Evolutionary conservation across 2,797 vertebrate species (phyloP).

Genomic region (Fratercula arctica): DNA sequence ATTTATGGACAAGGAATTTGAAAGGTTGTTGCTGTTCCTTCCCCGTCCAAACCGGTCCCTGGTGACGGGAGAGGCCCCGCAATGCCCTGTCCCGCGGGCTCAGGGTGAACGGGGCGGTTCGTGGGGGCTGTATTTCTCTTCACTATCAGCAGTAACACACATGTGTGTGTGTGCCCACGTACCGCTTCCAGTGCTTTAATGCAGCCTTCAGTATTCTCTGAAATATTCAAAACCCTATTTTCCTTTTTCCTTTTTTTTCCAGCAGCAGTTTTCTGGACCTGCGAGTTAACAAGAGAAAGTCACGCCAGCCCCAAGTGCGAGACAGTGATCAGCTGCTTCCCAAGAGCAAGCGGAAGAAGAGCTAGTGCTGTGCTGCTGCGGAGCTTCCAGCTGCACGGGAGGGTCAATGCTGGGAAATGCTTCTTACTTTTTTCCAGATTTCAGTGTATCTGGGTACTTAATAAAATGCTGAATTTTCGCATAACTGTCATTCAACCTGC

Average conservation of each 20-base stretch:
- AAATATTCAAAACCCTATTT: rapidly evolving
- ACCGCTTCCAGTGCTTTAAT: rapidly evolving
- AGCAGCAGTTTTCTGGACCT: background rate
- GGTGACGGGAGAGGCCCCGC: background rate
- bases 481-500: background rate
- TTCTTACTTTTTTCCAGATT: rapidly evolving
- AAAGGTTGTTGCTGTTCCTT: background rate
- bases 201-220: rapidly evolving
- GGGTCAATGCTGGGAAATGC: rapidly evolving
- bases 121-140: background rate
- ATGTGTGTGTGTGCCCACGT: rapidly evolving
- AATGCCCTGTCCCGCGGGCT: rapidly evolving
- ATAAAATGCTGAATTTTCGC: background rate
- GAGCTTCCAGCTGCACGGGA: rapidly evolving
- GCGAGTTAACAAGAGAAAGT: slow-evolving; percentile 10
- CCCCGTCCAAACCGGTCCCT: rapidly evolving
- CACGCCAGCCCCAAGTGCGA: background rate
- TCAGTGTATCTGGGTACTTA: background rate
- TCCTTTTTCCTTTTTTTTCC: background rate
- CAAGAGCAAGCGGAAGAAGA: slow-evolving; percentile 67
- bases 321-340: background rate
- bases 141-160: rapidly evolving
- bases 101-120: rapidly evolving
- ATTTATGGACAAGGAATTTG: background rate
- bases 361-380: background rate